Percentiles rank a stretch among this genome's conserved stretches.
phyloP scores from a whole-genome alignment of 2,888 invertebrate genomes.

The Drosophila acutilabella region DNA sequence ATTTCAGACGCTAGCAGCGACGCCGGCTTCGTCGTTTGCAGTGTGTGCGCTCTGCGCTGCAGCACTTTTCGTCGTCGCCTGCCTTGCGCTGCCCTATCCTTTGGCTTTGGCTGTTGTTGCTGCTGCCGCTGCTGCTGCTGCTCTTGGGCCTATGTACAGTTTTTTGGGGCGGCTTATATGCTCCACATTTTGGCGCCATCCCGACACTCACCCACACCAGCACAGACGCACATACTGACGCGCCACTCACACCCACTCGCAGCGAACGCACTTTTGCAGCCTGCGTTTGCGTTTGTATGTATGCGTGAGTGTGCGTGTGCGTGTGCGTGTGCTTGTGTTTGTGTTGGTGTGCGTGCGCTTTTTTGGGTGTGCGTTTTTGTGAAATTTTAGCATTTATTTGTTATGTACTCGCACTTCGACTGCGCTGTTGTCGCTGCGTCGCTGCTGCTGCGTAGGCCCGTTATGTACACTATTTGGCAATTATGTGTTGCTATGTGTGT shows the following conservation, averaged over 20 bases:
- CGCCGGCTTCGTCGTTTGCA: slow-evolving; percentile 49
- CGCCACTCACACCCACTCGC: slow-evolving; percentile 26
- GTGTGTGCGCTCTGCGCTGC: slow-evolving; percentile 55
- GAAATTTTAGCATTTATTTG: slow-evolving; percentile 81
- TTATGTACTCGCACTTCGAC: slow-evolving; percentile 68
- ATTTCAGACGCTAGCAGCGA: slow-evolving; percentile 34
- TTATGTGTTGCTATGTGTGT: slow-evolving; percentile 52
- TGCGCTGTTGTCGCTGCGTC: slow-evolving; percentile 44
- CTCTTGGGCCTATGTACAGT: slow-evolving; percentile 57
- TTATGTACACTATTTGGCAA: slow-evolving; percentile 75
- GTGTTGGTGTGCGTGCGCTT: slow-evolving; percentile 54
- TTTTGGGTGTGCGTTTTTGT: slow-evolving; percentile 72
- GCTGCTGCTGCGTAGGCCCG: slow-evolving; percentile 65
- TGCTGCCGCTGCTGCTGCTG: slow-evolving; percentile 29
- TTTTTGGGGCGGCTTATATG: slow-evolving; percentile 60
- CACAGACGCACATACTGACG: slow-evolving; percentile 15
- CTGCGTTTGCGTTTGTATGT: slow-evolving; percentile 58
- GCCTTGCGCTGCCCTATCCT: slow-evolving; percentile 4
- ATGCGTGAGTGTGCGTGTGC: slow-evolving; percentile 6
- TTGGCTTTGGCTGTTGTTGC: slow-evolving; percentile 33
- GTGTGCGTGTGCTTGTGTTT: slow-evolving; percentile 28
- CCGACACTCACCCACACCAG: slow-evolving; percentile 23
- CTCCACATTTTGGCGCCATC: slow-evolving; percentile 75
- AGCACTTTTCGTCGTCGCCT: slow-evolving; percentile 58
- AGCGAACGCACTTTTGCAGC: slow-evolving; percentile 79